Conservation (phyloP, 2,888 invertebrate species). For the Aphodius sticticus region DNA sequence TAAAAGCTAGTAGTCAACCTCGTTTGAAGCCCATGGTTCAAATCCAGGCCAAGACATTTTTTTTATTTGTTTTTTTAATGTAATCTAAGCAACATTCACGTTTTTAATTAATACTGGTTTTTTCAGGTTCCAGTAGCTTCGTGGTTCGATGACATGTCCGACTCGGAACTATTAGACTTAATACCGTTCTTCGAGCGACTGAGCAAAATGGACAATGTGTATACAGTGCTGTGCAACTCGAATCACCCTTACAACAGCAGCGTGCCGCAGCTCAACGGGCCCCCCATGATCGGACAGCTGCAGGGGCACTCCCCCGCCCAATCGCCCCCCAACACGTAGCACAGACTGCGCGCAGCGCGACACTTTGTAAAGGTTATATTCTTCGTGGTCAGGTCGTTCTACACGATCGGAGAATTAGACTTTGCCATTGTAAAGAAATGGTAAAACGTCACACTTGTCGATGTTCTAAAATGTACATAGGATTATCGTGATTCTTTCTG, state of each 20-base stretch:
- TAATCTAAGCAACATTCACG: background rate
- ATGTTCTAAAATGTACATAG: background rate
- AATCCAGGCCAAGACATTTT: background rate
- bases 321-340: conserved; percentile 55
- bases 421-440: conserved; percentile 35
- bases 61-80: background rate
- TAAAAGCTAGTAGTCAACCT: background rate
- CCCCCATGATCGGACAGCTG: conserved; percentile 40
- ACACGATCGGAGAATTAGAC: conserved; percentile 45
- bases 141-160: conserved; percentile 99
- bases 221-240: conserved; percentile 91
- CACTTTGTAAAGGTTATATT: conserved; percentile 45
- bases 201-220: conserved; percentile 96
- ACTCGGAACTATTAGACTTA: conserved; percentile 95
- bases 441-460: conserved; percentile 29
- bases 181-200: conserved; percentile 98
- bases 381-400: conserved; percentile 48
- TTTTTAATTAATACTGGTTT: background rate
- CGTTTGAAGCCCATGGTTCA: background rate
- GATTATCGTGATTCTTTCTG: background rate
- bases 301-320: conserved; percentile 38
- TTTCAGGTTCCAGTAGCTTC: conserved; percentile 95
- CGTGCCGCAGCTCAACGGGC: conserved; percentile 51
- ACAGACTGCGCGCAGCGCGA: conserved; percentile 36
- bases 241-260: conserved; percentile 79